These are phyloP conservation scores for Aspidapion aeneum DNA, from an alignment of 2,888 invertebrate genomes.

Conservation along the genomic window DNA sequence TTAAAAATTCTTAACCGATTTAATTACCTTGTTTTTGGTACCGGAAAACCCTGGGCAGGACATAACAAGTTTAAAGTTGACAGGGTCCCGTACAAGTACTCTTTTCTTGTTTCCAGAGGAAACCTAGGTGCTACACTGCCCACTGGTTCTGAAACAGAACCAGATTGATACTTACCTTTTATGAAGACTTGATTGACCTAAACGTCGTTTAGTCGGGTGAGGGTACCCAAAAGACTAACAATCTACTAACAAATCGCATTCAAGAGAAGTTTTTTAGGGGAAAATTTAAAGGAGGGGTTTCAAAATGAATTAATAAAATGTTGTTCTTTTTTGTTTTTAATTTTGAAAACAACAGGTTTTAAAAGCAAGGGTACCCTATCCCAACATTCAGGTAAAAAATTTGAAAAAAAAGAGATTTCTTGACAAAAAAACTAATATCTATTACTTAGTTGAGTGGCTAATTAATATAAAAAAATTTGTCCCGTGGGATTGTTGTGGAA, in stretches of 20 bases:
- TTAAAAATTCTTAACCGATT: too few relatives aligned
- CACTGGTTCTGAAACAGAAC: constrained; percentile 48
- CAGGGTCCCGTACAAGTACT: constrained; percentile 52
- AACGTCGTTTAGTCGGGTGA: constrained; percentile 34
- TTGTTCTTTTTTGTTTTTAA: too few relatives aligned
- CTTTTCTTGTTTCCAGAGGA: constrained; percentile 63
- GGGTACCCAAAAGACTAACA: constrained; percentile 43
- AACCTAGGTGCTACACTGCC: constrained; percentile 63
- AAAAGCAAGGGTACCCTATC: constrained; percentile 90
- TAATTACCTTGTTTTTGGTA: constrained; percentile 56
- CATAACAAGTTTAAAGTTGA: constrained; percentile 57
- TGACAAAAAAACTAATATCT: not conserved
- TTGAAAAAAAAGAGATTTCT: not conserved
- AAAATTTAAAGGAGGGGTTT: not conserved
- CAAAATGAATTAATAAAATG: constrained; percentile 1
- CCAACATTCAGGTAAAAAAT: constrained; percentile 90
- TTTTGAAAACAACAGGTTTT: constrained; percentile 28
- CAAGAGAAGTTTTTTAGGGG: not conserved
- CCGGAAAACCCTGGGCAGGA: constrained; percentile 65
- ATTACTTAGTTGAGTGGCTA: too few relatives aligned
- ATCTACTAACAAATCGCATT: too few relatives aligned
- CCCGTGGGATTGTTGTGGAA: too few relatives aligned
- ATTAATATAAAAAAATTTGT: too few relatives aligned
- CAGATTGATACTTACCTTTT: constrained; percentile 5
- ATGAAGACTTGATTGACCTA: constrained; percentile 19